Conservation (phyloP, 2,797 vertebrate species). For the Picus viridis region DNA sequence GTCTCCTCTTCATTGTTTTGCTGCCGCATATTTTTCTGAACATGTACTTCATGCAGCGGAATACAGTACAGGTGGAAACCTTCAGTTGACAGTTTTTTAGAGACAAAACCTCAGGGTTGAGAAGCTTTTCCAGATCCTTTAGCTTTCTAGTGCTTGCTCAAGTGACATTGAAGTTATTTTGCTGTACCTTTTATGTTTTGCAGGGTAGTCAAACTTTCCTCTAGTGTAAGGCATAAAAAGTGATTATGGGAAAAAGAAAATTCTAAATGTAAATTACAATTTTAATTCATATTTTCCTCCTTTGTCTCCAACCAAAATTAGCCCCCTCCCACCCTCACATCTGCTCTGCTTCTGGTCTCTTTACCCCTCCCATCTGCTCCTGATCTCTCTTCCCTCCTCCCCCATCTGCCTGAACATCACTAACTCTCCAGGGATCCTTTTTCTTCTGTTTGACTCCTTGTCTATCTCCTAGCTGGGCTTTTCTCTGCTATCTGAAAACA, state of each 20-base stretch:
- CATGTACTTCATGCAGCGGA: neutral
- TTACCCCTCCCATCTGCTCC: conserved; percentile 64
- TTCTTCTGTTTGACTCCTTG: conserved; percentile 54
- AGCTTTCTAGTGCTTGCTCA: neutral
- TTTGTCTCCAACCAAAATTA: conserved; percentile 66
- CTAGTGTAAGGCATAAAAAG: neutral
- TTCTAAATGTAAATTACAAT: conserved; percentile 46
- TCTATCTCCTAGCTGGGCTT: conserved; percentile 22
- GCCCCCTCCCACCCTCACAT: conserved; percentile 52
- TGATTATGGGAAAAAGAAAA: neutral
- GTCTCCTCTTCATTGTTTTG: neutral
- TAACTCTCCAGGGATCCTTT: conserved; percentile 57
- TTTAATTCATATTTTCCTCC: conserved; percentile 44
- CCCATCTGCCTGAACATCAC: conserved; percentile 63
- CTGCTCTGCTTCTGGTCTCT: conserved; percentile 53
- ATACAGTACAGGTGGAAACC: neutral
- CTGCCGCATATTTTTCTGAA: neutral
- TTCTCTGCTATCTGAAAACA: conserved; percentile 8
- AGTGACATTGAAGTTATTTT: neutral
- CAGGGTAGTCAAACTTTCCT: neutral
- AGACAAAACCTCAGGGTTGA: neutral
- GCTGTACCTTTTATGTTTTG: neutral
- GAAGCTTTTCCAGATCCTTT: neutral
- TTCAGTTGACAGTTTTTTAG: neutral
- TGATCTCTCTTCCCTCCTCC: conserved; percentile 41